Conservation (phyloP, 2,797 vertebrate genomes). For the Hypotaenidia philippensis region DNA sequence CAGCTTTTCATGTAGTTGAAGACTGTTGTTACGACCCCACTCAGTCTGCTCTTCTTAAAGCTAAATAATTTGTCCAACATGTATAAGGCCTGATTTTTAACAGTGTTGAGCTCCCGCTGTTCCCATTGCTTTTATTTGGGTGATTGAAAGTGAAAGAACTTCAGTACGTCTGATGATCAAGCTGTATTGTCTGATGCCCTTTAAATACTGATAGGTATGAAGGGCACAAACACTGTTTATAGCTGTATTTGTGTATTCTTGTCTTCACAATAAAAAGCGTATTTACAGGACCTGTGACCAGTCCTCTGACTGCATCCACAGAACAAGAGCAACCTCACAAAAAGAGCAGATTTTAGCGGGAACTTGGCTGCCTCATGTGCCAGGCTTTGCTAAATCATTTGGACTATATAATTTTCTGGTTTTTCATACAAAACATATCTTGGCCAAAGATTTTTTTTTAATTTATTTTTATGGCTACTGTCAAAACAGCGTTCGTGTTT, state of each 20-base stretch:
- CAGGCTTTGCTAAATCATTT: background rate
- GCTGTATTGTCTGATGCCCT: slow-evolving; percentile 40
- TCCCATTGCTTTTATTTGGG: slow-evolving; percentile 45
- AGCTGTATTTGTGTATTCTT: slow-evolving; percentile 32
- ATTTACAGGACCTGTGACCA: slow-evolving; percentile 25
- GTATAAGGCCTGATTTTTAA: slow-evolving; percentile 44
- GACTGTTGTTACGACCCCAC: slow-evolving; percentile 55
- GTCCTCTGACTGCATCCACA: slow-evolving; percentile 21
- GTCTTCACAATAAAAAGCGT: slow-evolving; percentile 15
- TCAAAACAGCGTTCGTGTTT: background rate
- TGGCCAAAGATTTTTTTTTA: accelerated
- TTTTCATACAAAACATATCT: background rate
- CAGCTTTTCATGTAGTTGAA: slow-evolving; percentile 55
- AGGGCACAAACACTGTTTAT: background rate
- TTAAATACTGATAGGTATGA: slow-evolving; percentile 31
- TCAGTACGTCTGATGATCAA: slow-evolving; percentile 23
- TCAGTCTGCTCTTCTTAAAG: slow-evolving; percentile 50
- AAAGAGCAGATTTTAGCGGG: background rate
- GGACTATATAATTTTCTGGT: background rate
- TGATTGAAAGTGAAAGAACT: slow-evolving; percentile 46
- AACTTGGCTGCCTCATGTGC: background rate
- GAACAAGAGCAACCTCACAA: background rate
- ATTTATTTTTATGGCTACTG: background rate
- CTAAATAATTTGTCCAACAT: slow-evolving; percentile 49
- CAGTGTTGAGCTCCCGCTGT: slow-evolving; percentile 35